phyloP scores from a whole-genome alignment of 2,113 vertebrate species.

The Mobula hypostoma region DNA sequence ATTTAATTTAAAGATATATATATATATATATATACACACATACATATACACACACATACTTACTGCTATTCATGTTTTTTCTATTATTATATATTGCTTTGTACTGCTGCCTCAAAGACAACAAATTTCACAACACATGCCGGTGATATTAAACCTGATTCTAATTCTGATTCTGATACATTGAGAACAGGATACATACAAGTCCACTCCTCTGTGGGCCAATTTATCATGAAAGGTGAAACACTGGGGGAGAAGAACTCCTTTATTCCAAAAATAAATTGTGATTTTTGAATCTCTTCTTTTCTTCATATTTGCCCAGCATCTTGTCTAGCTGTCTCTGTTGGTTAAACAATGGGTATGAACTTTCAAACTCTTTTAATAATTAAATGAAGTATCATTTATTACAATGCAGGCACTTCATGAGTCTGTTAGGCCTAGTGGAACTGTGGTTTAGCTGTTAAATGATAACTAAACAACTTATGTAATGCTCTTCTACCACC shows the following conservation, averaged over 20 bases:
- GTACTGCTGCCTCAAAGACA: no score
- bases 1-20: no score
- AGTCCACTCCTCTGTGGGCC: neutral
- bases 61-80: no score
- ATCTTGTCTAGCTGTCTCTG: neutral
- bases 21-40: no score
- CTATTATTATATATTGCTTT: no score
- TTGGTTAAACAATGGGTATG: neutral
- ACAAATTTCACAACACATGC: no score
- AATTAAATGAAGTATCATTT: neutral
- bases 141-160: no score
- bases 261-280: neutral
- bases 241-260: neutral
- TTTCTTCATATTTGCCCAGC: neutral
- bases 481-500: conserved; percentile 1
- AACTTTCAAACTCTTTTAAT: neutral
- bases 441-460: neutral
- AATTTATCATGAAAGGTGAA: neutral
- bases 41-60: no score
- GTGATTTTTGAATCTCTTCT: neutral
- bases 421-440: neutral
- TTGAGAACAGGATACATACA: no score
- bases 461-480: neutral
- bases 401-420: neutral
- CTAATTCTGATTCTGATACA: no score